Evolutionary conservation across 2,797 vertebrate species (phyloP), one percentile per base, ranked within the genome.

Genomic region (Melanotaenia boesemani): DNA sequence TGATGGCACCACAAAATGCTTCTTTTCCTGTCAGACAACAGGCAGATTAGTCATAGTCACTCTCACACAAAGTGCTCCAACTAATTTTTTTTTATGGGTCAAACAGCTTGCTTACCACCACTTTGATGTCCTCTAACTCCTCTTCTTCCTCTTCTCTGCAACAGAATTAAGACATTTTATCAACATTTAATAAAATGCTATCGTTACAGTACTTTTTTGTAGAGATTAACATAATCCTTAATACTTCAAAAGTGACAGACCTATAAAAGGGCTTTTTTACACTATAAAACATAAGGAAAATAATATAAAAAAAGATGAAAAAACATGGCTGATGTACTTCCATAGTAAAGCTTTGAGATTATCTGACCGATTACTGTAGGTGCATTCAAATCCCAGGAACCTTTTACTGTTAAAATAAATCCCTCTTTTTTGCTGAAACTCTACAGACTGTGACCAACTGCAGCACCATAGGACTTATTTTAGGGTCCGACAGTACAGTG

Each of bases 91-190:
- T 50, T 34, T 44, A 5, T 20, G 26, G 10, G 55, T 13, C 60
- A 2, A 32, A 67, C 32, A 28, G 18, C 26, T 30, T 57, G 5
- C 92, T 90, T 83, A 95, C 94, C 90, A 95, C 94, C 52, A 92
- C 79, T 90, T 71, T 91, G 69, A 94, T 67, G 0, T 78, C 76
- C 24, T 78, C 77, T 16, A 68, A 48, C 26, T 28, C 26, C 11
- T 6, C 10, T 12, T 83, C 86, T 32, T 80, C 72, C 34, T 85
- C 80, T 26, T 70, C 72, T 69, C 94, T 95, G 48, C 12, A 83
- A 80, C 12, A 77, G 1, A 59, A 73, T 0, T 70, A 0, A 32
- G 28, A n/a, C 2, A 6, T 44, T 54, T n/a, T 67, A 65, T 39
- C 20, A 70, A n/a, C 24, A 55, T 28, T 5, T 3, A 39, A 5